Conservation (phyloP, 2,797 vertebrate genomes). For the Pseudotriccus pelzelni region DNA sequence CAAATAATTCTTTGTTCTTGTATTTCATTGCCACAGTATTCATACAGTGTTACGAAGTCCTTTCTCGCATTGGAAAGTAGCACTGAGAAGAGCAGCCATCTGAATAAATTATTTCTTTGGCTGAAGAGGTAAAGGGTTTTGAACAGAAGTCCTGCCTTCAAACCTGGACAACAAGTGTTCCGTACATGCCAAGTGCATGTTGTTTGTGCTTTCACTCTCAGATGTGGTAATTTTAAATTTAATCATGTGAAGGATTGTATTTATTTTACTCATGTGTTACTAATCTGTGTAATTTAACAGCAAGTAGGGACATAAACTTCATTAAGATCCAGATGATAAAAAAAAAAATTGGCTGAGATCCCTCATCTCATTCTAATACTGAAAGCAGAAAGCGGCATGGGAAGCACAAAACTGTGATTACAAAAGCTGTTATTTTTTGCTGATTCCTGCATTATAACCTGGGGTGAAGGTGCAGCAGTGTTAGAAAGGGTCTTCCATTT, state of each 20-base stretch:
- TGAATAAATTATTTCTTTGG: not conserved
- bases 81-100: not conserved
- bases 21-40: not conserved
- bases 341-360: not conserved
- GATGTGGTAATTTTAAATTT: conserved; percentile 32
- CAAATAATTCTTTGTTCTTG: not conserved
- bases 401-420: not conserved
- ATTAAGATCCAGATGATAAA: not conserved
- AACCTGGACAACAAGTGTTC: not conserved
- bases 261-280: conserved; percentile 56
- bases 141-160: not conserved
- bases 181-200: not conserved
- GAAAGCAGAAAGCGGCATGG: not conserved
- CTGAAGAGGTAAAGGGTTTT: not conserved
- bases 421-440: not conserved
- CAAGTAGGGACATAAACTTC: conserved; percentile 41
- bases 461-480: not conserved
- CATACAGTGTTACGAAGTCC: not conserved
- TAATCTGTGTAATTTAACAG: conserved; percentile 54
- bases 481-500: not conserved
- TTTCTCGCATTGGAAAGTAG: not conserved
- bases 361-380: not conserved
- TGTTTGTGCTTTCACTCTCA: conserved; percentile 13
- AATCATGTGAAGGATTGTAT: conserved; percentile 26
- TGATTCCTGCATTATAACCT: not conserved